phyloP scores from a whole-genome alignment of 2,888 invertebrate species.

The Hirtodrosophila trivittata region DNA sequence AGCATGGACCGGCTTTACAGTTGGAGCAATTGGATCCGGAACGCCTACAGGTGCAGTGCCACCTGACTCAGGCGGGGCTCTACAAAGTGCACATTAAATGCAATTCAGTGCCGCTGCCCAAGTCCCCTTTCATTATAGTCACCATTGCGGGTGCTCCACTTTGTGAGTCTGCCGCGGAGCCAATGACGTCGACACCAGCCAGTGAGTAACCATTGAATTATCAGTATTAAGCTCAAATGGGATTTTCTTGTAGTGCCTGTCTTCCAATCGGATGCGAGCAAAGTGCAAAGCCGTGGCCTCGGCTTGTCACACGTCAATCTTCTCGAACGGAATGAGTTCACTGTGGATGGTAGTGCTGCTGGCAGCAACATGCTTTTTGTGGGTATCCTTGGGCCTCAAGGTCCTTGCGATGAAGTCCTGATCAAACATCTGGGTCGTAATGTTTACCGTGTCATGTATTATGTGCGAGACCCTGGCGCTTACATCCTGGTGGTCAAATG shows the following conservation, averaged over 20 bases:
- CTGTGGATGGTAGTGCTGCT: conserved; percentile 81
- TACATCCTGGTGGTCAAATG: conserved; percentile 97
- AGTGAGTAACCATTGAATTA: conserved; percentile 14
- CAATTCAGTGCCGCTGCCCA: conserved; percentile 79
- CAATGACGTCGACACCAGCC: conserved; percentile 4
- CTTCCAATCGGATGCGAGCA: conserved; percentile 79
- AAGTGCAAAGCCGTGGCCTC: conserved; percentile 77
- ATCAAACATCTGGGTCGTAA: conserved; percentile 96
- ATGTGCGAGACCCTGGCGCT: conserved; percentile 95
- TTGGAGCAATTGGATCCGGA: conserved; percentile 80
- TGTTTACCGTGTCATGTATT: conserved; percentile 95
- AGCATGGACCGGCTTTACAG: conserved; percentile 60
- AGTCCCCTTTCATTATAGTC: conserved; percentile 81
- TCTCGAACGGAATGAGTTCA: conserved; percentile 81
- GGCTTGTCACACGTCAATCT: conserved; percentile 78
- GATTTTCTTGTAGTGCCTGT: conserved; percentile 59
- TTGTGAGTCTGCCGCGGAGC: background rate
- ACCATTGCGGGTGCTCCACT: conserved; percentile 67
- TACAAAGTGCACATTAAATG: conserved; percentile 82
- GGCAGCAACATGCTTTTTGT: conserved; percentile 97
- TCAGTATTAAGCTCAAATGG: no score
- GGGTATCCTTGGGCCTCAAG: conserved; percentile 97
- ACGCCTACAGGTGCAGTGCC: conserved; percentile 73
- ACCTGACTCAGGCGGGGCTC: conserved; percentile 74
- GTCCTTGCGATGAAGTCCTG: conserved; percentile 97